Percentiles rank a stretch among this genome's conserved stretches.
Evolutionary conservation across 2,888 invertebrate species (phyloP).

Genomic region (Chalcosyrphus nemorum): DNA sequence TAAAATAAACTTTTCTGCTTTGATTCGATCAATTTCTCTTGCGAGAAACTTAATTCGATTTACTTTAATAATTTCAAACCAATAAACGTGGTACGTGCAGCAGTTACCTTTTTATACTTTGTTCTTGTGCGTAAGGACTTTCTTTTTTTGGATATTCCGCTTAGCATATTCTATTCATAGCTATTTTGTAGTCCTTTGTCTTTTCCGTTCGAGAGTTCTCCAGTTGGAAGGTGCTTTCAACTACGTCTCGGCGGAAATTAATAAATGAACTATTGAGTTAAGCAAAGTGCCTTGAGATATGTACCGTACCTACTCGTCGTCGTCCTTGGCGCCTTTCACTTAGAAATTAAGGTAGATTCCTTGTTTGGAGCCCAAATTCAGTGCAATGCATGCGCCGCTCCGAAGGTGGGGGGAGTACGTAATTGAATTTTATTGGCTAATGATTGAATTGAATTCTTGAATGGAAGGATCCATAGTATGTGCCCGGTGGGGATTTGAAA

Average conservation of each 20-base stretch:
- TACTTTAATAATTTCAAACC: slow-evolving; percentile 25
- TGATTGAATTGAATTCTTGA: slow-evolving; percentile 14
- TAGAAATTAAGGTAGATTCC: neutral
- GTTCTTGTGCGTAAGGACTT: neutral
- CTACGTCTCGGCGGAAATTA: slow-evolving; percentile 7
- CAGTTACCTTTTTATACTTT: neutral
- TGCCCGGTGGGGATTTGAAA: neutral
- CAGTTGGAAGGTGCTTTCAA: neutral
- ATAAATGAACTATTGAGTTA: slow-evolving; percentile 36
- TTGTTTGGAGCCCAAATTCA: neutral
- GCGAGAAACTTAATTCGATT: slow-evolving; percentile 12
- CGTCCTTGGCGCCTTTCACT: neutral
- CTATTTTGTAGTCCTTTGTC: neutral
- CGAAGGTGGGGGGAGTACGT: neutral
- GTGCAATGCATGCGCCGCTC: neutral
- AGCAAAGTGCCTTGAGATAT: neutral
- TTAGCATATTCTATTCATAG: neutral
- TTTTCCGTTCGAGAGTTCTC: too few relatives aligned
- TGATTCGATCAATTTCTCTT: slow-evolving; percentile 24
- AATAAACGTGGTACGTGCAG: slow-evolving; percentile 11
- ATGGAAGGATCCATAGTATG: neutral
- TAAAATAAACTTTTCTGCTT: slow-evolving; percentile 16
- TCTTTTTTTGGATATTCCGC: neutral
- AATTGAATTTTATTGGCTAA: slow-evolving; percentile 34
- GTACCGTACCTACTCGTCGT: too few relatives aligned